A percentile compares a stretch with the other conserved stretches of the same genome.
Conservation (phyloP, 92 coral and sea anemone genomes). For the Epizoanthus rinbou region DNA sequence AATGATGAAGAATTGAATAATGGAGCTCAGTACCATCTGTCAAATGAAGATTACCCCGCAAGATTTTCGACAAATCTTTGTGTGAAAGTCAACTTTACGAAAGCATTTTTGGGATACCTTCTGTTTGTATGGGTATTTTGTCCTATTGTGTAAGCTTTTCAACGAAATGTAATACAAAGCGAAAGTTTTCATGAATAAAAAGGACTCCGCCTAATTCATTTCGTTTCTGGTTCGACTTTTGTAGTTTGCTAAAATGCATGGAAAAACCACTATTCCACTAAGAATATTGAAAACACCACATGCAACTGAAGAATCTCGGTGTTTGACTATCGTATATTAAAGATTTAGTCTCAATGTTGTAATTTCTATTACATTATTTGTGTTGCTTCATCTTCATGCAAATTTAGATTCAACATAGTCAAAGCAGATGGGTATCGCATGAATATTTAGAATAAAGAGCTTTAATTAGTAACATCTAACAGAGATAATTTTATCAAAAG, state of each 20-base stretch:
- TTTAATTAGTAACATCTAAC: constrained; percentile 4
- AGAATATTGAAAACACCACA: not conserved
- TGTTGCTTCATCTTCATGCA: not conserved
- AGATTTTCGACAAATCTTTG: not conserved
- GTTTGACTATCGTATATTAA: too few species aligned
- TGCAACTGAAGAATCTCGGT: too few species aligned
- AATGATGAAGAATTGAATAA: too few species aligned
- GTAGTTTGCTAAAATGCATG: not conserved
- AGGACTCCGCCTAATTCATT: not conserved
- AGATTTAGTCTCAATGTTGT: too few species aligned
- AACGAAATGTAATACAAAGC: not conserved
- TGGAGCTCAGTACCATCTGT: too few species aligned
- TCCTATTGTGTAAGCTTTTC: not conserved
- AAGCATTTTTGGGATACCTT: not conserved
- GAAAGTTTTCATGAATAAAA: not conserved
- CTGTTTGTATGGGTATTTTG: not conserved
- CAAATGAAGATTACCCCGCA: too few species aligned
- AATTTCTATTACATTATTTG: not conserved
- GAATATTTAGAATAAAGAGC: not conserved
- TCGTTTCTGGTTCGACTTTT: not conserved
- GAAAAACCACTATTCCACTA: not conserved
- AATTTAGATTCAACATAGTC: not conserved
- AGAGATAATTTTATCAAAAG: constrained; percentile 22
- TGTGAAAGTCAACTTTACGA: not conserved
- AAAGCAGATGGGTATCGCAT: constrained; percentile 39